phyloP scores from a whole-genome alignment of 2,888 invertebrate species.

The Nephrotoma guestfalica region DNA sequence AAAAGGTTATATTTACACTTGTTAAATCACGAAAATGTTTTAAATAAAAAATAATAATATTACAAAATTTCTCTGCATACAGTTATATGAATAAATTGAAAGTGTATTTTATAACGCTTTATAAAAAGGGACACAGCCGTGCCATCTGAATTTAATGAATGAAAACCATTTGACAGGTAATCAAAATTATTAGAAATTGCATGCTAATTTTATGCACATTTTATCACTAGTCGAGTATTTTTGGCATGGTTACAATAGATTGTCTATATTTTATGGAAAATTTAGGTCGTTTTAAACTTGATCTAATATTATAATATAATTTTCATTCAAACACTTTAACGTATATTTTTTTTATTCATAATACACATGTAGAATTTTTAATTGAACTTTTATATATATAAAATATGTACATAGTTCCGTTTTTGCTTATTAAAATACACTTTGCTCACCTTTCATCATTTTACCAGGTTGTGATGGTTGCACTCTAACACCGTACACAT shows the following conservation, averaged over 20 bases:
- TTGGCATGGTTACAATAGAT: background rate
- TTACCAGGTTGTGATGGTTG: conserved; percentile 31
- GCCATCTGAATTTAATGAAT: background rate
- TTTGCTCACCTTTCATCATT: conserved; percentile 37
- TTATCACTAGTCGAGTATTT: background rate
- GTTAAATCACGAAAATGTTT: background rate
- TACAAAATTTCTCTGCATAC: background rate
- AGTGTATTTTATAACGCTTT: background rate
- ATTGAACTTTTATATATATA: background rate
- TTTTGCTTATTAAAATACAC: background rate
- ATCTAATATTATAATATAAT: background rate
- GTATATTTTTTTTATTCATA: background rate
- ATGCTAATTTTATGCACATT: background rate
- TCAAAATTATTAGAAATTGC: background rate
- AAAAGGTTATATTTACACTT: background rate
- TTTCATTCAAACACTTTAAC: background rate
- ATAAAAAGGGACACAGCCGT: background rate
- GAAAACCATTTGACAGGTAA: background rate
- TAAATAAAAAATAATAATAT: background rate
- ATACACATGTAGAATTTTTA: background rate
- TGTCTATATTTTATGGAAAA: background rate
- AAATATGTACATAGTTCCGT: background rate
- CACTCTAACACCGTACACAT: conserved; percentile 39
- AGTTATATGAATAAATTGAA: background rate
- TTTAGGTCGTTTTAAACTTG: background rate